Evolutionary conservation across 2,888 invertebrate genomes (phyloP), one percentile per base, ranked within the genome.

Genomic region (Lomographa bimaculata): DNA sequence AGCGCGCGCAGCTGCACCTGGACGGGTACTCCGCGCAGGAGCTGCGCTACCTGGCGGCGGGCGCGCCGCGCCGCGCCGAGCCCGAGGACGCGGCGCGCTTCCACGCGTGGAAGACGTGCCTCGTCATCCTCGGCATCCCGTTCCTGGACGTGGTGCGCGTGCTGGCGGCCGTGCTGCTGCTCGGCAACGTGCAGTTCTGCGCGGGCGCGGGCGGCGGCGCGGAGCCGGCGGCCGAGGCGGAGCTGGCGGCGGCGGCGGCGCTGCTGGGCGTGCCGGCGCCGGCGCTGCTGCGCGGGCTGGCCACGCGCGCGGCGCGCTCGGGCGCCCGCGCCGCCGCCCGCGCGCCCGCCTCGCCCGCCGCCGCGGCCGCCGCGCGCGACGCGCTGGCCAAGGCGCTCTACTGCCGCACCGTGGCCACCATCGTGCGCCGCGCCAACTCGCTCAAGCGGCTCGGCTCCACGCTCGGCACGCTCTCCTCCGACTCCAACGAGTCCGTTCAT

Each of bases 91-190:
- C 79, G 39, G 69, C 80, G 29, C 76, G 87, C 45, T 98, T 97
- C 81, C 95, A 95, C 78, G 94, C 96, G 0, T 98, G 98, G 98
- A 97, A 97, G 86, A 94, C 96, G 11, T 95, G 96, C 66, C 90
- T 97, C 42, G 96, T 96, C 36, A 95, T 96, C 30, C 90, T 98
- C 34, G 98, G 98, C 18, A 98, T 98, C 59, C 98, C 98, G 1
- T 97, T 97, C 79, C 83, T 97, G 75, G 98, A 98, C 81, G 97
- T 98, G 26, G 95, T 98, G 36, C 91, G 98, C 56, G 97, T 98
- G 8, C 83, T 98, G 57, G 95, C 97, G 6, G 97, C 97, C 2
- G 96, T 98, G 35, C 84, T 98, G 54, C 91, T 98, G 44, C 91
- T 98, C 45, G 98, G 98, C 41, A 98, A 98, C 84, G 95, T 98